These are phyloP conservation scores for Aegotheles bennettii DNA, from an alignment of 2,113 vertebrate genomes.

Conservation along the genomic window DNA sequence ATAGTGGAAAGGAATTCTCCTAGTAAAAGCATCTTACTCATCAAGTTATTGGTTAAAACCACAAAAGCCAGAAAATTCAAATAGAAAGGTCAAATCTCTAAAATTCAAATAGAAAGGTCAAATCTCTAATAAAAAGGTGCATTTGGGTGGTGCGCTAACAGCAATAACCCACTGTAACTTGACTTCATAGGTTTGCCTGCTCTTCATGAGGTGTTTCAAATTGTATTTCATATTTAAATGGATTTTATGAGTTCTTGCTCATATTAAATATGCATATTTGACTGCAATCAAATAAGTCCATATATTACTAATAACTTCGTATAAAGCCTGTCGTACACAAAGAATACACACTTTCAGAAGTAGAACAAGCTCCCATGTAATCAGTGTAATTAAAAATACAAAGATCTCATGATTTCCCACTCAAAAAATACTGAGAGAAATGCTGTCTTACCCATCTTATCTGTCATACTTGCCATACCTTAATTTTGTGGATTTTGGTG, in stretches of 20 bases:
- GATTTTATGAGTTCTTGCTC: background rate
- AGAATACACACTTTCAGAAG: conserved; percentile 18
- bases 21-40: background rate
- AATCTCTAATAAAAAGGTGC: background rate
- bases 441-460: background rate
- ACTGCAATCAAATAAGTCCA: background rate
- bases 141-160: background rate
- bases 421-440: background rate
- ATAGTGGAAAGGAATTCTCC: background rate
- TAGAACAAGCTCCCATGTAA: background rate
- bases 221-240: background rate
- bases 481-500: background rate
- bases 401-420: background rate
- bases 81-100: background rate
- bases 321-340: background rate
- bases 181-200: background rate
- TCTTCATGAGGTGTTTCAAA: background rate
- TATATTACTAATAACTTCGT: background rate
- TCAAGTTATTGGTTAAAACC: background rate
- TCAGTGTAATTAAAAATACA: background rate
- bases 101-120: conserved; percentile 5
- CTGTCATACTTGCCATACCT: background rate
- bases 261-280: background rate
- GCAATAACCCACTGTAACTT: background rate
- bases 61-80: conserved; percentile 17